These are phyloP conservation scores for Bujurquina vittata DNA, from an alignment of 2,113 vertebrate species.

Conservation along the genomic window DNA sequence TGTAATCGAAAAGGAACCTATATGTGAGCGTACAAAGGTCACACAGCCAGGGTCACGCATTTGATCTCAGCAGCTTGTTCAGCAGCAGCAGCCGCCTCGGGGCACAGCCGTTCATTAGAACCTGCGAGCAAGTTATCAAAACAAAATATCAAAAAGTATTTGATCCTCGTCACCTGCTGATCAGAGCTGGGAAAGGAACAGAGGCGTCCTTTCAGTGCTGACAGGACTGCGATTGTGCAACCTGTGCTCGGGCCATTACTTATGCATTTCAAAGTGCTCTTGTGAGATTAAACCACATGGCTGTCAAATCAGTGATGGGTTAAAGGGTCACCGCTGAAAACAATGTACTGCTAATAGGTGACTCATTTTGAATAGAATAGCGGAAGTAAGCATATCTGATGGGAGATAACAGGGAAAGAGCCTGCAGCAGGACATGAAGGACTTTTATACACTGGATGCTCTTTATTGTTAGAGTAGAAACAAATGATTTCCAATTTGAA, in stretches of 20 bases:
- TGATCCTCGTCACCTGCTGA: neutral
- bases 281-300: constrained; percentile 26
- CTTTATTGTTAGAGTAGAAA: neutral
- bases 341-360: constrained; percentile 52
- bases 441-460: neutral
- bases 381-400: constrained; percentile 45
- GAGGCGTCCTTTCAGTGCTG: neutral
- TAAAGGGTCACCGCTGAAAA: constrained; percentile 32
- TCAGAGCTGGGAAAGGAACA: neutral
- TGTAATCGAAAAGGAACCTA: neutral
- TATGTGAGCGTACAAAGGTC: neutral
- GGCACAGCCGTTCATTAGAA: neutral
- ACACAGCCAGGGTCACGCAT: neutral
- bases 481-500: neutral
- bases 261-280: constrained; percentile 56
- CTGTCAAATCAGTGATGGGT: constrained; percentile 24
- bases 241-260: neutral
- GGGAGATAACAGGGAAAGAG: constrained; percentile 32
- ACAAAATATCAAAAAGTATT: neutral
- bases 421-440: neutral
- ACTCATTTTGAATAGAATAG: constrained; percentile 49
- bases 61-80: neutral
- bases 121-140: neutral
- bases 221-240: neutral
- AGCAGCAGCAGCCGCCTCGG: neutral